Evolutionary conservation across 2,113 vertebrate genomes (phyloP), one percentile per base, ranked within the genome.

Genomic region (Piprites chloris): DNA sequence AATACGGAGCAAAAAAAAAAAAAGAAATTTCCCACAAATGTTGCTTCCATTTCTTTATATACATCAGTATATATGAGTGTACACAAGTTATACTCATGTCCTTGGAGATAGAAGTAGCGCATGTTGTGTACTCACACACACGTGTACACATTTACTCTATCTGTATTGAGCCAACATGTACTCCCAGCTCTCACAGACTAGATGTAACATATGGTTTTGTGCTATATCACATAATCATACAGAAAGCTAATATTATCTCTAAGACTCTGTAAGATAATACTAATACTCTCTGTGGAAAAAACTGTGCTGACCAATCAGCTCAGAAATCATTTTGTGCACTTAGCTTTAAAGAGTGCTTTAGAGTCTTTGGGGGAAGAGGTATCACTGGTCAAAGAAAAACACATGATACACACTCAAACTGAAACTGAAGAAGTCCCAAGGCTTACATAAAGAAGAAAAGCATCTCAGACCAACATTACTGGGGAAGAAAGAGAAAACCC

Each of bases 181-280:
- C 39, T 71, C 74, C 17, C 41, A 91, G 44, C n/a, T 95, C 67
- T 90, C 12, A 7, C 37, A 90, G 80, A 58, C 52, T 62, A 61
- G 58, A 58, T 61, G 65, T 20, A 93, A 72, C 93, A 93, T 88
- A 91, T 91, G 89, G 85, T 92, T 96, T 96, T 96, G 67, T 95
- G 79, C 85, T 90, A 32, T 89, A 91, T 71, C 71, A 74, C 30
- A 65, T 14, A 94, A 72, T 90, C 85, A 86, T 62, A 91, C 13
- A 88, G 87, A 74, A 94, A 96, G 78, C 67, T 93, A 94, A 86
- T 94, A 96, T 90, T 94, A 96, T 96, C 93, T 91, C 93, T 94
- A 94, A 93, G 92, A 84, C 75, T 86, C 39, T 96, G 91, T 90
- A 96, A 96, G 82, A 74, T 84, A 96, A 96, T 93, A 94, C 87